Percentiles rank a stretch among this genome's conserved stretches.
phyloP scores from a whole-genome alignment of 2,888 invertebrate genomes.

The Tanytarsus gracilentus region DNA sequence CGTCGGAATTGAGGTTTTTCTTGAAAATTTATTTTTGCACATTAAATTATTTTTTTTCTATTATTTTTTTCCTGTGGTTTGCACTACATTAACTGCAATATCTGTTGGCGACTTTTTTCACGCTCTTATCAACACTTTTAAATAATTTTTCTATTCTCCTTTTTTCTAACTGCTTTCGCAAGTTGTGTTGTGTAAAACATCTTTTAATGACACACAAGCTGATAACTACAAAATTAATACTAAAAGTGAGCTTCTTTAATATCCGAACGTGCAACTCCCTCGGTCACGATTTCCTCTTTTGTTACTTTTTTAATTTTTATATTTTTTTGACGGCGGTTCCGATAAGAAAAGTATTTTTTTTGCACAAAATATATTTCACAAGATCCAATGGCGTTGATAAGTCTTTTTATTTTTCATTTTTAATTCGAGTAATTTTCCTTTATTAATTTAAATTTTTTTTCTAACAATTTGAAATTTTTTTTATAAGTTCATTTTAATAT shows the following conservation, averaged over 20 bases:
- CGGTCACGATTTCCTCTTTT: slow-evolving; percentile 26
- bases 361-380: slow-evolving; percentile 21
- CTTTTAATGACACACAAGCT: slow-evolving; percentile 26
- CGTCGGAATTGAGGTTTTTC: slow-evolving; percentile 19
- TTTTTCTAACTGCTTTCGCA: slow-evolving; percentile 23
- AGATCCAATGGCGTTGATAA: not conserved
- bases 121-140: not conserved
- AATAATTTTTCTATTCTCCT: not conserved
- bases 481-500: not conserved
- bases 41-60: slow-evolving; percentile 10
- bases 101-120: not conserved
- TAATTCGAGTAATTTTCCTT: not conserved
- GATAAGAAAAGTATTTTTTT: not conserved
- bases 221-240: slow-evolving; percentile 20
- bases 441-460: not conserved
- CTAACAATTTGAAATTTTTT: not conserved
- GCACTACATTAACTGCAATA: not conserved
- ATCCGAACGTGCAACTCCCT: slow-evolving; percentile 23
- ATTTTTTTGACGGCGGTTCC: not conserved
- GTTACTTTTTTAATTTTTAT: slow-evolving; percentile 20
- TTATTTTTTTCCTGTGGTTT: not conserved
- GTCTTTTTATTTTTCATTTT: not conserved
- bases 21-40: slow-evolving; percentile 3
- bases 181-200: slow-evolving; percentile 27
- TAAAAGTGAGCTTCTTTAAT: slow-evolving; percentile 15